Evolutionary conservation across 2,888 invertebrate species (phyloP).

Genomic region (Anticlea derivata): DNA sequence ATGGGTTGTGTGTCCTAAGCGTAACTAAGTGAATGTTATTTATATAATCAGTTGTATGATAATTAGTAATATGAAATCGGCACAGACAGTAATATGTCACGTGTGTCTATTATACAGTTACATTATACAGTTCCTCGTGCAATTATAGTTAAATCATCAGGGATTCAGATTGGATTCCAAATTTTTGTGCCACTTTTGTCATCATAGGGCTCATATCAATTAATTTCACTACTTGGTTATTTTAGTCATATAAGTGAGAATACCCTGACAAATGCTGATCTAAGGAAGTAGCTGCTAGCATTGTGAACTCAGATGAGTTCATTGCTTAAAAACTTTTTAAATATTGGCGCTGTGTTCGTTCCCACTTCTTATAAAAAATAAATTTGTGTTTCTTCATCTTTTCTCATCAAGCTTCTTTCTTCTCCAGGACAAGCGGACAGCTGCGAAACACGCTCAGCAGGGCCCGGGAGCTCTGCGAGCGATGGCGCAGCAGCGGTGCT

Average conservation of each 20-base stretch:
- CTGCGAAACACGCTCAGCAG: conserved; percentile 91
- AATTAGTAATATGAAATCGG: conserved; percentile 4
- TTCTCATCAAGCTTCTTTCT: conserved; percentile 2
- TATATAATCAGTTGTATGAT: too few relatives aligned
- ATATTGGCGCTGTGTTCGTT: too few relatives aligned
- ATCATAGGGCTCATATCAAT: too few relatives aligned
- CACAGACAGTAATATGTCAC: conserved; percentile 9
- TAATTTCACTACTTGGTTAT: too few relatives aligned
- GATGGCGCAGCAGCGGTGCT: conserved; percentile 85
- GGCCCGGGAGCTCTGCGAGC: conserved; percentile 92
- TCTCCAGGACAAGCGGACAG: conserved; percentile 88
- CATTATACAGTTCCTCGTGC: conserved; percentile 8
- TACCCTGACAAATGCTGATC: conserved; percentile 1
- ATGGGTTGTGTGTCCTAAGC: neutral
- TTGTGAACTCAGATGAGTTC: conserved; percentile 1
- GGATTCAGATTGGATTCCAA: conserved; percentile 1
- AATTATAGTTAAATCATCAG: conserved; percentile 5
- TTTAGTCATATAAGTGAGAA: neutral
- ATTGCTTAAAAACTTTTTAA: too few relatives aligned
- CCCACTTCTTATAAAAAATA: too few relatives aligned
- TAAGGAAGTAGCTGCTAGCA: too few relatives aligned
- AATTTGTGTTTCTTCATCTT: neutral
- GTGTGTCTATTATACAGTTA: too few relatives aligned
- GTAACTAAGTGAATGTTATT: too few relatives aligned
- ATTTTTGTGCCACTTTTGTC: neutral